A percentile compares a stretch with the other conserved stretches of the same genome.
phyloP scores from a whole-genome alignment of 2,113 vertebrate genomes.

The Corapipo altera region DNA sequence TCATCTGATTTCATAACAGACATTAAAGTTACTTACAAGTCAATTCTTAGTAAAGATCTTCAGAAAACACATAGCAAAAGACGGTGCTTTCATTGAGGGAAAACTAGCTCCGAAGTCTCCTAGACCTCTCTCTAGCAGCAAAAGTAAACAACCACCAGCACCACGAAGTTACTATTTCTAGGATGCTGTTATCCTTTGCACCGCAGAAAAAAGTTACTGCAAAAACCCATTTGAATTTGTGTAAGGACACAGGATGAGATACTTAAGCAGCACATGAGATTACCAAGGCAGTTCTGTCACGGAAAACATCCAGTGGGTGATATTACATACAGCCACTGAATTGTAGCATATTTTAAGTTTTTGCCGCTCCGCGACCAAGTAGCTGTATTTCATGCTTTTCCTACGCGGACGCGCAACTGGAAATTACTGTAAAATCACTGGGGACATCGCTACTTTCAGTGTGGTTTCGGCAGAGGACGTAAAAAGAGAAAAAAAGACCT shows the following conservation, averaged over 20 bases:
- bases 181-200: background rate
- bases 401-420: accelerated
- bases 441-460: background rate
- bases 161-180: background rate
- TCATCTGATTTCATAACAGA: background rate
- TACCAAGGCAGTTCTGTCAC: background rate
- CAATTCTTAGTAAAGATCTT: background rate
- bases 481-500: accelerated
- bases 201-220: background rate
- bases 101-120: background rate
- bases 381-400: background rate
- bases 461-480: accelerated
- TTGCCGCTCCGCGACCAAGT: background rate
- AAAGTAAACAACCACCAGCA: background rate
- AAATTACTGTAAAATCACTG: background rate
- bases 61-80: background rate
- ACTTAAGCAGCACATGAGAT: accelerated
- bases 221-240: background rate
- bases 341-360: background rate
- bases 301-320: accelerated
- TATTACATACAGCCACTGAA: accelerated
- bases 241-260: background rate
- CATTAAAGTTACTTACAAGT: background rate
- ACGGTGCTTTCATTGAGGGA: background rate
- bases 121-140: background rate